These are phyloP conservation scores for Dasysyrphus tricinctus DNA, from an alignment of 2,888 invertebrate species.

Conservation along the genomic window DNA sequence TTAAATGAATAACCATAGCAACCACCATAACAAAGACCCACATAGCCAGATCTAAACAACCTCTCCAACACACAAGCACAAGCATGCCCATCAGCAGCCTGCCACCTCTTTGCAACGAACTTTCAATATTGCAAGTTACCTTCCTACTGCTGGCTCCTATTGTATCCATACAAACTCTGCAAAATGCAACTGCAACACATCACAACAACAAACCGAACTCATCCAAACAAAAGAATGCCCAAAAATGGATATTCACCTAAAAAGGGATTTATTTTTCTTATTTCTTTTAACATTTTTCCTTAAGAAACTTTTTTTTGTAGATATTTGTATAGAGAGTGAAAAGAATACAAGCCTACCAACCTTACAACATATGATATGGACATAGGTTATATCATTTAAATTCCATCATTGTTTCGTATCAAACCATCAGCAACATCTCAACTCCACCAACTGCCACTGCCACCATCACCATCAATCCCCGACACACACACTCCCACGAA, in stretches of 20 bases:
- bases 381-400: conserved; percentile 35
- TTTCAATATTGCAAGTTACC: not conserved
- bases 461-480: conserved; percentile 6
- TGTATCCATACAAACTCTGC: not conserved
- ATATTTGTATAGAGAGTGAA: not conserved
- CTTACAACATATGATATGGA: not conserved
- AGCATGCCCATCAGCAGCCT: conserved; percentile 5
- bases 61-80: conserved; percentile 9
- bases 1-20: conserved; percentile 35
- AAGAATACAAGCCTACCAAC: not conserved
- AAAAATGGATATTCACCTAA: conserved; percentile 61
- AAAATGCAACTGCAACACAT: conserved; percentile 29
- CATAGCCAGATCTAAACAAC: not conserved
- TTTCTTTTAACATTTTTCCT: conserved; percentile 25
- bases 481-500: conserved; percentile 46
- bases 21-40: conserved; percentile 14
- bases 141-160: not conserved
- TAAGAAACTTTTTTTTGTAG: not conserved
- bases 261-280: conserved; percentile 60
- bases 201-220: conserved; percentile 2
- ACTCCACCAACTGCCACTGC: conserved; percentile 11
- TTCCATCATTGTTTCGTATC: conserved; percentile 38
- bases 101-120: not conserved
- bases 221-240: conserved; percentile 63
- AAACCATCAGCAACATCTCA: conserved; percentile 30